Base-by-base conservation (phyloP, 2,888 invertebrate species). In the Anticlea derivata region DNA sequence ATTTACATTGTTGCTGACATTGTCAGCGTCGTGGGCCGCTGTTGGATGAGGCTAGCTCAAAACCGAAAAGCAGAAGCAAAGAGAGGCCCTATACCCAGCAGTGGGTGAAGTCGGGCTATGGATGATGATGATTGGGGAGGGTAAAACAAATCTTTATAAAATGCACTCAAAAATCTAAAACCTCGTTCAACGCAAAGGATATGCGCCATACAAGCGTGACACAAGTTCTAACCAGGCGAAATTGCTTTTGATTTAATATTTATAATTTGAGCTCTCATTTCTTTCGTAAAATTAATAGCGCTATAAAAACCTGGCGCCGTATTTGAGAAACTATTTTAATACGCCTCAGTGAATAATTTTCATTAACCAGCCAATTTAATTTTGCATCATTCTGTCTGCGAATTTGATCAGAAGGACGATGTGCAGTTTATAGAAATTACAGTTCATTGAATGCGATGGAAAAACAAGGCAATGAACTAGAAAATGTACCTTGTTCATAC, bases 201-300 rank as follows among this genome's bases (percentile, higher is more conserved):
- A 17, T 17, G 17, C 17, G 17, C 4, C 17, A 17, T 17, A n/a
- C n/a, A n/a, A n/a, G n/a, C n/a, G n/a, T n/a, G n/a, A n/a, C n/a
- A n/a, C n/a, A n/a, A n/a, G n/a, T n/a, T n/a, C n/a, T n/a, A n/a
- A 53, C 47, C 35, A 44, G 47, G 23, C 17, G 7, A 8, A 30
- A 26, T 13, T 43, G 34, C 17, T 3, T 58, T 49, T 53, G 29
- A 30, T 35, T 56, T 55, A 58, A 55, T 61, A 55, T 57, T 50
- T 49, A 49, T 51, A 52, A 53, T 56, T 56, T 50, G 51, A 48
- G 55, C 58, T 55, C 61, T 57, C 63, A 67, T 67, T 64, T 61
- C 47, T 70, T 69, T 70, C 61, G 61, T 69, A 72, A 70, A 68
- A 59, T 59, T 62, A 52, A 64, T 55, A 50, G 62, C 60, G 50